phyloP scores from a whole-genome alignment of 2,888 invertebrate species.

The Pediacus dermestoides region DNA sequence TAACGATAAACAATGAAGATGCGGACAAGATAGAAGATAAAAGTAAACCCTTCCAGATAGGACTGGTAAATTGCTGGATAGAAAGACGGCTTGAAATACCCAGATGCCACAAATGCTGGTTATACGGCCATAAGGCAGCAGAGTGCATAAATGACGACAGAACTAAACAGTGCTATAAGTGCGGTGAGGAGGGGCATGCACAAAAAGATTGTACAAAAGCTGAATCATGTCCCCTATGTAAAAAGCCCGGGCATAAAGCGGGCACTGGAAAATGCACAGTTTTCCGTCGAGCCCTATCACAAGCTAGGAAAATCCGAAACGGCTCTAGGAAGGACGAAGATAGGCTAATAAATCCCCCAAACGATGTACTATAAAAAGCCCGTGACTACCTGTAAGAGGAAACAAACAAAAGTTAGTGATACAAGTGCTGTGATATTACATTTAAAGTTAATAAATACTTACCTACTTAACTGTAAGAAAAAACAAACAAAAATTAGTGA shows the following conservation, averaged over 20 bases:
- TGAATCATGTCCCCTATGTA: background rate
- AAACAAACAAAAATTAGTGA: too few species aligned
- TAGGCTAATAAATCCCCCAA: too few species aligned
- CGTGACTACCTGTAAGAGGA: too few species aligned
- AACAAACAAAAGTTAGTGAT: too few species aligned
- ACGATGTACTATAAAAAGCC: too few species aligned
- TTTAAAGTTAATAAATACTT: too few species aligned
- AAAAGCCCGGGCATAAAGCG: background rate
- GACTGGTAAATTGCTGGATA: background rate
- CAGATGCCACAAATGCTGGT: slow-evolving; percentile 7
- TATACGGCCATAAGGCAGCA: background rate
- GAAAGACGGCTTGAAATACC: background rate
- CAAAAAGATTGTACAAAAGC: background rate
- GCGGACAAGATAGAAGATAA: background rate
- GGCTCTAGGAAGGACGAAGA: background rate
- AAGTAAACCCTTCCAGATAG: slow-evolving; percentile 1
- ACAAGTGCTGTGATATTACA: too few species aligned
- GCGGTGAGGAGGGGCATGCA: slow-evolving; percentile 6
- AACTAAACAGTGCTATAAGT: background rate
- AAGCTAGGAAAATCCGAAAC: background rate
- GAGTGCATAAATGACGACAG: slow-evolving; percentile 4
- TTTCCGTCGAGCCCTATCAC: background rate
- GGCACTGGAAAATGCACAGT: background rate
- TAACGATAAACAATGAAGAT: background rate
- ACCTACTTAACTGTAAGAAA: too few species aligned